Base-by-base conservation (phyloP, 2,113 vertebrate genomes). In the Phylloscopus trochilus region DNA sequence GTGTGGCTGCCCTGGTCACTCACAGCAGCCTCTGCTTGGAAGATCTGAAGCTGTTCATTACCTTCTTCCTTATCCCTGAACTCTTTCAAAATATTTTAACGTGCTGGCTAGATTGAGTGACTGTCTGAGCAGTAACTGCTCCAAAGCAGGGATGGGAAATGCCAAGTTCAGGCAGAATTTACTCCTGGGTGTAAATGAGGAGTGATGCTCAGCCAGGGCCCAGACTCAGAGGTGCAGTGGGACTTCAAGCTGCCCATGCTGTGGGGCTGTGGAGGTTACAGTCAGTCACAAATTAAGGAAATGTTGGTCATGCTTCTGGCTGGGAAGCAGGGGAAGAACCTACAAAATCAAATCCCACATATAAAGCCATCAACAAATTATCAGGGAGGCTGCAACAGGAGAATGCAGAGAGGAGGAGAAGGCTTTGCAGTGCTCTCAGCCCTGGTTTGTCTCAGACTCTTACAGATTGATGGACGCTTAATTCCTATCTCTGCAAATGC, bases 381-480 rank as follows among this genome's bases (percentile, higher is more conserved):
- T 70, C 87, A 26, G 73, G 70, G 90, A 94, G 86, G 86, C 87
- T 92, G 92, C 81, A 86, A 68, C 3, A 51, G 70, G 66, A 77
- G 77, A 90, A 31, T 81, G 85, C 83, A 84, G 88, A 86, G 62
- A 62, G 77, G 56, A 90, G 55, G 63, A 60, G 33, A 39, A 47
- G 17, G 70, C 79, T 95, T 79, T 95, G 92, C 63, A 56, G 81
- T 74, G 60, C 76, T 87, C 67, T 78, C 46, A n/a, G 87, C 58
- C 70, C 96, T 97, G 90, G 10, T 86, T 96, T 95, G 70, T 64
- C 83, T 97, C 94, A 95, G 70, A 15, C 67, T 78, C 75, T 37
- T 60, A 39, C 86, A 90, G 55, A 83, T 87, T 90, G 86, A 91
- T 91, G 83, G 86, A 60, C 75, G 60, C 86, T 95, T 89, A 33